Conservation (phyloP, 2,888 invertebrate genomes). For the Beris morrisii region DNA sequence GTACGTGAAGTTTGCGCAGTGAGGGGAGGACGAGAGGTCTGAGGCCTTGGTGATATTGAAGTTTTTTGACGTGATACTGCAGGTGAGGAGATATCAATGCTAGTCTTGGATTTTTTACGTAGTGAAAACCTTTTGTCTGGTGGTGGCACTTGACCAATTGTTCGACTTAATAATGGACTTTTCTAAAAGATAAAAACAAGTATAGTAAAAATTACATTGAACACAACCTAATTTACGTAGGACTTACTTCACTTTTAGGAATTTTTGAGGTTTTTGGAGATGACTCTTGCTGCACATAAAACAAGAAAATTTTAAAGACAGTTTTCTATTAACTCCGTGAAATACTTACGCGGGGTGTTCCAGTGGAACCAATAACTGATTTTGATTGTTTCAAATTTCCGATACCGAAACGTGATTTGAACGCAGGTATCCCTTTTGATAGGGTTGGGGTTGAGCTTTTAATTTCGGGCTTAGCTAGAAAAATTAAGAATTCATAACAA, state of each 20-base stretch:
- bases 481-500: too few species aligned
- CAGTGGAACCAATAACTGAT: slow-evolving; percentile 18
- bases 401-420: neutral
- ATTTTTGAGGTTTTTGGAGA: slow-evolving; percentile 24
- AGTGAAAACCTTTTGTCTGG: slow-evolving; percentile 31
- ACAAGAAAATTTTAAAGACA: neutral
- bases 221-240: neutral
- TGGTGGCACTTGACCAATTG: slow-evolving; percentile 21
- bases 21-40: neutral
- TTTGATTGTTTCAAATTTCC: slow-evolving; percentile 14
- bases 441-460: neutral
- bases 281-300: slow-evolving; percentile 2
- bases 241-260: slow-evolving; percentile 32
- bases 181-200: slow-evolving; percentile 11
- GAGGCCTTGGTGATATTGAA: slow-evolving; percentile 8
- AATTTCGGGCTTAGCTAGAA: slow-evolving; percentile 6
- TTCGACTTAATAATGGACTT: slow-evolving; percentile 23
- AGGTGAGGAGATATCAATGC: slow-evolving; percentile 11
- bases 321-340: too few species aligned
- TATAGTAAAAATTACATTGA: too few species aligned
- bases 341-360: neutral
- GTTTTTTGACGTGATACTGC: slow-evolving; percentile 18
- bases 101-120: slow-evolving; percentile 34
- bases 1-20: neutral
- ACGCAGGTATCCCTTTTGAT: slow-evolving; percentile 1